Conservation (phyloP, 2,888 invertebrate genomes). For the Agriopis marginaria region DNA sequence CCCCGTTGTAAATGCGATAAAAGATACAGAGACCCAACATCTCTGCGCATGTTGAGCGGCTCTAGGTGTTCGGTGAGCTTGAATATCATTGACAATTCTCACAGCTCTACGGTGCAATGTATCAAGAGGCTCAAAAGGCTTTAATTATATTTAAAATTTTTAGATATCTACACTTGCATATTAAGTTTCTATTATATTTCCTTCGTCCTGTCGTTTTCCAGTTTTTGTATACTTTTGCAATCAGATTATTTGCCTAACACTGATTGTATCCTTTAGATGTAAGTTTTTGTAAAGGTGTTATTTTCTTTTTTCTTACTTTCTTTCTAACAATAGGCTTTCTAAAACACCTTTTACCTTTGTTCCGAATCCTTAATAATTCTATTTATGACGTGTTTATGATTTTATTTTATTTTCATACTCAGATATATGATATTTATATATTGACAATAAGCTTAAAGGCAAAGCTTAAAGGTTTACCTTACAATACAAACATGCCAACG, state of each 20-base stretch:
- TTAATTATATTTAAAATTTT: no score
- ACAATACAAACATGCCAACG: not conserved
- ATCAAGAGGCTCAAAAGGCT: no score
- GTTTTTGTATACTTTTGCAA: not conserved
- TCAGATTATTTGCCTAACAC: not conserved
- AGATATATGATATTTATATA: not conserved
- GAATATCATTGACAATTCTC: no score
- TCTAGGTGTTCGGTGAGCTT: no score
- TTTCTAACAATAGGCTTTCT: no score
- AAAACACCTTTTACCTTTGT: not conserved
- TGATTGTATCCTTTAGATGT: no score
- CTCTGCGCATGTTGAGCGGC: no score
- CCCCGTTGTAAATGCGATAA: no score
- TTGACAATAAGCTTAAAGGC: slow-evolving; percentile 1
- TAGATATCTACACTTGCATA: not conserved
- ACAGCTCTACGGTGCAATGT: no score
- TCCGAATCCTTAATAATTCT: not conserved
- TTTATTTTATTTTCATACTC: not conserved
- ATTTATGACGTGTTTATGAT: not conserved
- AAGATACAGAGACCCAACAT: no score
- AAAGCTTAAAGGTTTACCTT: not conserved
- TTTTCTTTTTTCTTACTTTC: no score
- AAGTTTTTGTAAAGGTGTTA: no score
- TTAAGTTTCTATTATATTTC: not conserved
- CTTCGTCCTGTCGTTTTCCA: not conserved